These are phyloP conservation scores for Biston betularia DNA, from an alignment of 2,888 invertebrate species.

Conservation along the genomic window DNA sequence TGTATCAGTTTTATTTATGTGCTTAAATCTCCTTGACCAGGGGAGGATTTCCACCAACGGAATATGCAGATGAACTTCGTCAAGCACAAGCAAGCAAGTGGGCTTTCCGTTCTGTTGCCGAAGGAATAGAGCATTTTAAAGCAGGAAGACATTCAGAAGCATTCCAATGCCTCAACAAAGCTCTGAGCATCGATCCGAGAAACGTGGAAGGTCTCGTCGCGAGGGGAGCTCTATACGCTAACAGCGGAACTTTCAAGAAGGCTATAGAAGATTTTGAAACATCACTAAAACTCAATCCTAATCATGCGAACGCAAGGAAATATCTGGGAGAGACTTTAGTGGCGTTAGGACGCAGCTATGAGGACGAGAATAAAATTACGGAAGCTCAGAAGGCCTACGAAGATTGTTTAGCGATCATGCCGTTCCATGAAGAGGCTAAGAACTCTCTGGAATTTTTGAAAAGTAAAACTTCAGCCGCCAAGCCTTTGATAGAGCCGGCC, in stretches of 20 bases:
- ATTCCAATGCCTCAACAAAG: slow-evolving; percentile 97
- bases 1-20: background rate
- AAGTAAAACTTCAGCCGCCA: slow-evolving; percentile 86
- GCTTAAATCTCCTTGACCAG: slow-evolving; percentile 69
- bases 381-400: slow-evolving; percentile 95
- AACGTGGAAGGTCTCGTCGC: slow-evolving; percentile 97
- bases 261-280: slow-evolving; percentile 98
- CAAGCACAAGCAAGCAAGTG: slow-evolving; percentile 97
- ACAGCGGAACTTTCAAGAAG: slow-evolving; percentile 96
- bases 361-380: slow-evolving; percentile 94
- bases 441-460: slow-evolving; percentile 93
- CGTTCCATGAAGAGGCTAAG: slow-evolving; percentile 95
- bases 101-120: slow-evolving; percentile 97
- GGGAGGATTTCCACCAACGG: slow-evolving; percentile 91
- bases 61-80: slow-evolving; percentile 93
- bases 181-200: slow-evolving; percentile 95
- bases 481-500: slow-evolving; percentile 88
- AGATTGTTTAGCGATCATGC: slow-evolving; percentile 93
- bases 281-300: slow-evolving; percentile 94
- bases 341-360: slow-evolving; percentile 94
- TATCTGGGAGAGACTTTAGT: slow-evolving; percentile 97
- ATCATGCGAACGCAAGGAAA: slow-evolving; percentile 96
- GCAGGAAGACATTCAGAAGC: slow-evolving; percentile 97
- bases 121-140: slow-evolving; percentile 98
- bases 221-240: slow-evolving; percentile 96